Evolutionary conservation across 2,113 vertebrate species (phyloP), one percentile per base, ranked within the genome.

Genomic region (Bubo bubo): DNA sequence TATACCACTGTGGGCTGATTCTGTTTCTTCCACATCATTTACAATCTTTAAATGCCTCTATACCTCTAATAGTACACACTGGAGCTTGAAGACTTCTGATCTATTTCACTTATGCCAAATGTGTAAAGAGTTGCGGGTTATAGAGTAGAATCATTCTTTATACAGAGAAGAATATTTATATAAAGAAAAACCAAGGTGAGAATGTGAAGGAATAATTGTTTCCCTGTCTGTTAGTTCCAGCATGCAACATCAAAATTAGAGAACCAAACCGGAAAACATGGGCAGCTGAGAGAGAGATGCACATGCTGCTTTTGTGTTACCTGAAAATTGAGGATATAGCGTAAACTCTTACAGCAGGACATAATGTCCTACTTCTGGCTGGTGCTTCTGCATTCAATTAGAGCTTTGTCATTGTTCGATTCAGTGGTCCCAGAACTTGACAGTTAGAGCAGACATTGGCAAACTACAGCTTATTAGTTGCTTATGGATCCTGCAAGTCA

Each of bases 401-500:
- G 67, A 84, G 82, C 79, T 93, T 92, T 89, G 62, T 70, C 79
- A 45, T 59, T 82, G 72, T 63, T 89, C 73, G 35, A 80, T 93
- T 83, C 39, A 50, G 50, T 85, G 77, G 58, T 75, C 63, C 60
- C 62, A 86, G 37, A 58, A 93, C 84, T 18, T 92, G 67, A 79
- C 63, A 72, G 47, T 77, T 52, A 73, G 34, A 86, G 41, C 80
- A 95, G 63, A 74, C 75, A 28, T 24, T 95, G 79, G 86, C 95
- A 96, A 91, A 89, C 59, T 64, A 37, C 32, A 71, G 37, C 55
- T 86, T 83, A 52, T 93, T 93, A 93, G 37, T 58, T 95, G 34
- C 77, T 88, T 88, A 50, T 67, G 55, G 47, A 96, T 94, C 91
- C 73, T 97, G 96, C 96, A 96, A 97, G 94, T 97, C 97, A 97